These are phyloP conservation scores for Drosophila kepulauana DNA, from an alignment of 1,140 invertebrate species.

Conservation along the genomic window DNA sequence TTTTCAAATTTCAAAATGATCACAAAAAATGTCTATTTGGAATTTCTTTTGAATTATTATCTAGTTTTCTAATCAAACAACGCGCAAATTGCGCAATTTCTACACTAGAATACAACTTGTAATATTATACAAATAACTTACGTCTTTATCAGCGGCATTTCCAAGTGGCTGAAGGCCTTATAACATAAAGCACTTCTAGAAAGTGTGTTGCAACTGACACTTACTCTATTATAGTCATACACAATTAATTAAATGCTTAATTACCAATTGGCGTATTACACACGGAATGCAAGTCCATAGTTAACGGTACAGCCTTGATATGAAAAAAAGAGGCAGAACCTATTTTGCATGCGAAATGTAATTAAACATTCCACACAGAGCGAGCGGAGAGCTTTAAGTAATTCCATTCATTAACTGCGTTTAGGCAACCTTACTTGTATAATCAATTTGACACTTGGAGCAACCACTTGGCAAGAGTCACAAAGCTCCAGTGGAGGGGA, in stretches of 20 bases:
- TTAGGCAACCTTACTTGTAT: slow-evolving; percentile 55
- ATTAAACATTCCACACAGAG: slow-evolving; percentile 12
- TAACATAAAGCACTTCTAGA: not conserved
- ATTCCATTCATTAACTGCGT: slow-evolving; percentile 67
- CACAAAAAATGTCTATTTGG: too few species aligned
- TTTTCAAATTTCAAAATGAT: too few species aligned
- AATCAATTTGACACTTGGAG: slow-evolving; percentile 76
- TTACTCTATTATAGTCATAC: not conserved
- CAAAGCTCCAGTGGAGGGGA: not conserved
- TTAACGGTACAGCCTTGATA: slow-evolving; percentile 20
- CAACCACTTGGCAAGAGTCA: slow-evolving; percentile 18
- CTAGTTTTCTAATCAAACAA: too few species aligned
- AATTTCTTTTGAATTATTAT: too few species aligned
- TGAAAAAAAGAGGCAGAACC: slow-evolving; percentile 2
- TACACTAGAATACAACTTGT: not conserved
- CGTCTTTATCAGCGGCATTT: slow-evolving; percentile 7
- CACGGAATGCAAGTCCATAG: not conserved
- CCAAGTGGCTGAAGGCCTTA: not conserved
- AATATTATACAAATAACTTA: not conserved
- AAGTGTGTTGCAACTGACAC: slow-evolving; percentile 3
- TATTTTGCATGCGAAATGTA: slow-evolving; percentile 23
- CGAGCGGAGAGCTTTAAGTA: slow-evolving; percentile 32
- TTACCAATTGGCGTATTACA: not conserved
- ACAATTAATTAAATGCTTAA: slow-evolving; percentile 2
- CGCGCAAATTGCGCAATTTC: not conserved